A percentile compares a stretch with the other conserved stretches of the same genome.
These are phyloP conservation scores for Limenitis camilla DNA, from an alignment of 2,888 invertebrate species.

Conservation along the genomic window DNA sequence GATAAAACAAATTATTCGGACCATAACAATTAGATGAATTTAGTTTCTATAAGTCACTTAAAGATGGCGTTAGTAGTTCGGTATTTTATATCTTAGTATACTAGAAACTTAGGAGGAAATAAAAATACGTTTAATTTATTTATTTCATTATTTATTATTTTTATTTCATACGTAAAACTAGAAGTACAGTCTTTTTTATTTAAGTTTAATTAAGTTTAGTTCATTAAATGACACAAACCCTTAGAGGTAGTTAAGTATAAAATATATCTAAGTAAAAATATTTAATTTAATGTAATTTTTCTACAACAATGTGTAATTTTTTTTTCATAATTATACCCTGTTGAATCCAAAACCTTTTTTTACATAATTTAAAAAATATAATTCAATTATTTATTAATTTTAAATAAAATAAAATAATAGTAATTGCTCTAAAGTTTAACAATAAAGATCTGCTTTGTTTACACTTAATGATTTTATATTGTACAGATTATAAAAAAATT, in stretches of 20 bases:
- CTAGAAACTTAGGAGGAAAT: no score
- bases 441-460: neutral
- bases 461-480: neutral
- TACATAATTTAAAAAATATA: neutral
- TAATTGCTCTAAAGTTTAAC: neutral
- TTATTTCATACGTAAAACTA: slow-evolving; percentile 33
- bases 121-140: no score
- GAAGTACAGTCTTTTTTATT: slow-evolving; percentile 26
- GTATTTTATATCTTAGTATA: no score
- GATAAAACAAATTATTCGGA: no score
- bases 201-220: slow-evolving; percentile 30
- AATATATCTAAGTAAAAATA: neutral
- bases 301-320: neutral
- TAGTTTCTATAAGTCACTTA: no score
- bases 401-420: neutral
- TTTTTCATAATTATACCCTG: slow-evolving; percentile 25
- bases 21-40: no score
- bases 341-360: slow-evolving; percentile 19
- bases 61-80: no score
- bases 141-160: slow-evolving; percentile 17
- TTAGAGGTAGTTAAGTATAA: slow-evolving; percentile 24
- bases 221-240: slow-evolving; percentile 40
- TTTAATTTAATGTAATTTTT: no score
- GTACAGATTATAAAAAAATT: neutral
- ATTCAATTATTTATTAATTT: neutral